phyloP scores from a whole-genome alignment of 1,140 invertebrate species.

The Drosophila albomicans region DNA sequence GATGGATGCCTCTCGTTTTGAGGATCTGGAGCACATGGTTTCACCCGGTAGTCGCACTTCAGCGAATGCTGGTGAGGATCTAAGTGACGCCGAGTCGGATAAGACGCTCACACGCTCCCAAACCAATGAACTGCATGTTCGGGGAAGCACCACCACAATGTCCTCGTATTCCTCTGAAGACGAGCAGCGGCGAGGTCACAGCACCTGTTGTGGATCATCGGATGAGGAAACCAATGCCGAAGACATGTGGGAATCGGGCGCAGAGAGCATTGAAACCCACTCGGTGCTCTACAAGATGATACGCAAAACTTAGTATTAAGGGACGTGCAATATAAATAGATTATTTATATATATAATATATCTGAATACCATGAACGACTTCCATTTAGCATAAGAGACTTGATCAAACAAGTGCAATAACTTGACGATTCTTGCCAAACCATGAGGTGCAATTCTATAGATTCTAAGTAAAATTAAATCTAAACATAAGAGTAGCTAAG shows the following conservation, averaged over 20 bases:
- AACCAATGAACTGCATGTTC: constrained; percentile 57
- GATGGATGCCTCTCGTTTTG: constrained; percentile 61
- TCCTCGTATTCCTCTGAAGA: constrained; percentile 74
- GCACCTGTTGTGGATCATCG: constrained; percentile 80
- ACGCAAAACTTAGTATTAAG: constrained; percentile 83
- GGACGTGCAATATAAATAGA: constrained; percentile 65
- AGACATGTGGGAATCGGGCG: constrained; percentile 92
- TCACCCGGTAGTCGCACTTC: constrained; percentile 46
- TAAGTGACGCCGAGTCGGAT: constrained; percentile 78
- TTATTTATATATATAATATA: no score
- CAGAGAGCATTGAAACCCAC: constrained; percentile 93
- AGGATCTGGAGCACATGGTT: constrained; percentile 82
- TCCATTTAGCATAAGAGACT: constrained; percentile 38
- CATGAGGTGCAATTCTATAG: constrained; percentile 71
- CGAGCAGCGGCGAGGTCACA: constrained; percentile 56
- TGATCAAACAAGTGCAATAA: constrained; percentile 71
- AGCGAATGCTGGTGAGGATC: constrained; percentile 36
- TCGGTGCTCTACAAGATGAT: constrained; percentile 91
- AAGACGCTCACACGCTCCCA: constrained; percentile 72
- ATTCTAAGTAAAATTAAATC: constrained; percentile 11
- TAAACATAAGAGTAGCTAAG: not conserved
- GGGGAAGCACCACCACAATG: constrained; percentile 56
- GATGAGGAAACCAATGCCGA: constrained; percentile 90
- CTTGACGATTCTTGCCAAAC: constrained; percentile 76
- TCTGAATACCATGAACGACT: constrained; percentile 53